These are phyloP conservation scores for Antigone vipio DNA, from an alignment of 2,113 vertebrate species.

Conservation along the genomic window DNA sequence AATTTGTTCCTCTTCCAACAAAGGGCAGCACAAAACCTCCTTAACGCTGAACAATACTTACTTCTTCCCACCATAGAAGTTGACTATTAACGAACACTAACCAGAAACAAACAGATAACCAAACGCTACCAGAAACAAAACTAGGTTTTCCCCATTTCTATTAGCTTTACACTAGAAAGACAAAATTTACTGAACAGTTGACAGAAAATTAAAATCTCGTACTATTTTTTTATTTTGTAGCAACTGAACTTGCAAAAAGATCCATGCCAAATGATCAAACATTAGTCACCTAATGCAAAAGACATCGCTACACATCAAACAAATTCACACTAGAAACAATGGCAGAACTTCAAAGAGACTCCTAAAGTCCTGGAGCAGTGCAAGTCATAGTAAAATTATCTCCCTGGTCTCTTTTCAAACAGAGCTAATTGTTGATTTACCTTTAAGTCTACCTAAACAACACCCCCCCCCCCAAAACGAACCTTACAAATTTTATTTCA, in stretches of 20 bases:
- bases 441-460: slow-evolving; percentile 5
- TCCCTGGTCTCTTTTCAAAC: slow-evolving; percentile 43
- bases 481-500: not conserved
- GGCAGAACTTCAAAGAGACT: slow-evolving; percentile 47
- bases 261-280: not conserved
- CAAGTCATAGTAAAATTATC: slow-evolving; percentile 33
- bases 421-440: slow-evolving; percentile 42
- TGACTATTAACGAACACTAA: not conserved
- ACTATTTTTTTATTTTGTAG: not conserved
- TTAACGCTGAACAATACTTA: not conserved
- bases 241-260: not conserved
- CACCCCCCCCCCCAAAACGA: not conserved
- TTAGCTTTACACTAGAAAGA: not conserved
- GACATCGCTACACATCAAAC: slow-evolving; percentile 3
- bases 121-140: not conserved
- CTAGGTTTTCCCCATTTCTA: not conserved
- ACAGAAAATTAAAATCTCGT: not conserved
- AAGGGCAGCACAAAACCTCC: not conserved
- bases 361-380: slow-evolving; percentile 5
- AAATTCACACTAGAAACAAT: slow-evolving; percentile 22
- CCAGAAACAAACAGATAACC: not conserved
- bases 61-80: not conserved
- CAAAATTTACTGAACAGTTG: not conserved
- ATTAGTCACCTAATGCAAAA: slow-evolving; percentile 1
- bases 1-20: not conserved